phyloP scores from a whole-genome alignment of 2,797 vertebrate genomes.

The Muraenolepis orangiensis region DNA sequence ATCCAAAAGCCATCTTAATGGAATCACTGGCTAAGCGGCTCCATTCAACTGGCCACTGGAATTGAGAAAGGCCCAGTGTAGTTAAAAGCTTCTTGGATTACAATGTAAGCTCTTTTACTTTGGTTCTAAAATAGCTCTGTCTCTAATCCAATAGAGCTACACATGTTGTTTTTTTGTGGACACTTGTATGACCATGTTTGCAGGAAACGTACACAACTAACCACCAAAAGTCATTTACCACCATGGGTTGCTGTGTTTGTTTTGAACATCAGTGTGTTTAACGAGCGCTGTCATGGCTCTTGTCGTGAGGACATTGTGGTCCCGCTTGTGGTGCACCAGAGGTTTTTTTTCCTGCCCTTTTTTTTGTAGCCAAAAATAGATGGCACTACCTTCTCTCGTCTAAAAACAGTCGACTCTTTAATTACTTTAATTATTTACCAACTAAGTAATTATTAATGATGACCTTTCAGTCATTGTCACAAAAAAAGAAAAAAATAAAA shows the following conservation, averaged over 20 bases:
- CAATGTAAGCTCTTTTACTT: conserved; percentile 1
- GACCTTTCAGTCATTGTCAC: background rate
- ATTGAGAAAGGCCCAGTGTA: background rate
- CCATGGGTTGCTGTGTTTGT: background rate
- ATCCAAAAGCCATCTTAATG: background rate
- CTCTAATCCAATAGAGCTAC: background rate
- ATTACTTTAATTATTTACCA: background rate
- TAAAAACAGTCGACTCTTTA: background rate
- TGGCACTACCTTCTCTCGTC: background rate
- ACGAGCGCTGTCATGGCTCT: background rate
- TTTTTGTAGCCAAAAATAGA: background rate
- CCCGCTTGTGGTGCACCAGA: background rate
- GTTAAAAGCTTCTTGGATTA: background rate
- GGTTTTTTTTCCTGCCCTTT: background rate
- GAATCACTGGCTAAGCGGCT: background rate
- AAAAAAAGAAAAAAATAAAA: background rate
- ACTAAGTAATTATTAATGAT: background rate
- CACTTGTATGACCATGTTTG: background rate
- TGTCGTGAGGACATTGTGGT: background rate
- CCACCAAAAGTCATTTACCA: background rate
- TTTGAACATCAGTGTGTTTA: background rate
- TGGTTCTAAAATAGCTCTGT: background rate
- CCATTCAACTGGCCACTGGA: background rate
- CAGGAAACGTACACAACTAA: background rate
- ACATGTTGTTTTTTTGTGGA: background rate